A percentile compares a stretch with the other conserved stretches of the same genome.
Conservation (phyloP, 1,140 invertebrate genomes). For the Drosophila baimaii region DNA sequence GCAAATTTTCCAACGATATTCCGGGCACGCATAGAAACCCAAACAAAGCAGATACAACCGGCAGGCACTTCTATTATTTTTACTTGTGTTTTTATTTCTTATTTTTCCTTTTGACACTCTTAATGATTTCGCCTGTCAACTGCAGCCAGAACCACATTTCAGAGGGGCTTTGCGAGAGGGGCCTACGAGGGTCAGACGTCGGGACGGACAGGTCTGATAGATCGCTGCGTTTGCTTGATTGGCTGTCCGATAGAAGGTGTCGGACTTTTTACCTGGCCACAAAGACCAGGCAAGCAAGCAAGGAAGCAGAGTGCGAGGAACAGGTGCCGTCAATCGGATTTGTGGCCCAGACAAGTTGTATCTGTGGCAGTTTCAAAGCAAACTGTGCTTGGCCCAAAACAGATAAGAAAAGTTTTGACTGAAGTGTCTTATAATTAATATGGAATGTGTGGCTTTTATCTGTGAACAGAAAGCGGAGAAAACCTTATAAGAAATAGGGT, state of each 20-base stretch:
- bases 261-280: constrained; percentile 29
- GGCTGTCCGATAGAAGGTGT: constrained; percentile 62
- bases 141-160: constrained; percentile 31
- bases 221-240: constrained; percentile 66
- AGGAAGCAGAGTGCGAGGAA: constrained; percentile 10
- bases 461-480: neutral
- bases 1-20: constrained; percentile 75
- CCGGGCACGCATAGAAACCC: constrained; percentile 56
- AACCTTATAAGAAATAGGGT: neutral
- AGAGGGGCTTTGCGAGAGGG: constrained; percentile 9
- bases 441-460: constrained; percentile 12
- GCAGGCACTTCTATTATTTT: constrained; percentile 51
- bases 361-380: constrained; percentile 27
- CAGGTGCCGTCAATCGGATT: constrained; percentile 53
- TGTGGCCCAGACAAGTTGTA: constrained; percentile 36
- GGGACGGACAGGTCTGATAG: constrained; percentile 63
- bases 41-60: constrained; percentile 27
- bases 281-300: neutral
- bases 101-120: constrained; percentile 74
- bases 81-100: constrained; percentile 27
- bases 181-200: constrained; percentile 5
- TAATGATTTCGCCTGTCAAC: constrained; percentile 78
- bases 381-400: constrained; percentile 20
- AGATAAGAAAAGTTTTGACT: constrained; percentile 31
- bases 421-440: constrained; percentile 38